These are phyloP conservation scores for Malaclemys terrapin DNA, from an alignment of 2,113 vertebrate species.

Conservation along the genomic window DNA sequence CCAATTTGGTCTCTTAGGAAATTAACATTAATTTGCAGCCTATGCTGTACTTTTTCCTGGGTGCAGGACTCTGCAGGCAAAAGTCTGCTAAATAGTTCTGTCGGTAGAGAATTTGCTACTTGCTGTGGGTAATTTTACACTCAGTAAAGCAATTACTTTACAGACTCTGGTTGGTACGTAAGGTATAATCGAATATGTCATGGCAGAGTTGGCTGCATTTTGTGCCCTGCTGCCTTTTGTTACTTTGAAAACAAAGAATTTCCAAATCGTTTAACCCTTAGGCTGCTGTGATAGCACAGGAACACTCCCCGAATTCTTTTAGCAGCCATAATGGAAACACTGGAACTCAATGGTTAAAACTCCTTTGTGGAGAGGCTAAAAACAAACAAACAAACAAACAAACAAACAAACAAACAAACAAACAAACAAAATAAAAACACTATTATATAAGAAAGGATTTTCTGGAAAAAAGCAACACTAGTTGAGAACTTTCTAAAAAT, in stretches of 20 bases:
- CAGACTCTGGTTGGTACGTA: background rate
- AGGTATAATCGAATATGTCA: background rate
- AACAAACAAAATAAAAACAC: background rate
- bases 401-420: background rate
- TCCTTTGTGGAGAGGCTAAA: background rate
- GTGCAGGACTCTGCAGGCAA: background rate
- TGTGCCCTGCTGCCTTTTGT: constrained; percentile 1
- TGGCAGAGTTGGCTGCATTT: background rate
- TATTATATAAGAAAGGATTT: background rate
- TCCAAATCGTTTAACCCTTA: background rate
- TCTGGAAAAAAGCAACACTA: background rate
- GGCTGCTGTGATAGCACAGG: background rate
- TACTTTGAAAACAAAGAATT: background rate
- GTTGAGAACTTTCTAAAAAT: background rate
- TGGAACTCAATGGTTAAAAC: background rate
- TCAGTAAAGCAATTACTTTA: background rate
- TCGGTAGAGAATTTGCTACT: background rate
- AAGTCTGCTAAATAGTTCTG: background rate
- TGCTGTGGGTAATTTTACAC: background rate
- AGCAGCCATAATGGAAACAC: background rate
- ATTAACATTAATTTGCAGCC: background rate
- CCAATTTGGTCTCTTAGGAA: background rate
- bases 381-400: background rate
- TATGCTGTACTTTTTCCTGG: background rate
- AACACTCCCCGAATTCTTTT: background rate